Evolutionary conservation across 2,113 vertebrate species (phyloP).

Genomic region (Cygnus buccinator): DNA sequence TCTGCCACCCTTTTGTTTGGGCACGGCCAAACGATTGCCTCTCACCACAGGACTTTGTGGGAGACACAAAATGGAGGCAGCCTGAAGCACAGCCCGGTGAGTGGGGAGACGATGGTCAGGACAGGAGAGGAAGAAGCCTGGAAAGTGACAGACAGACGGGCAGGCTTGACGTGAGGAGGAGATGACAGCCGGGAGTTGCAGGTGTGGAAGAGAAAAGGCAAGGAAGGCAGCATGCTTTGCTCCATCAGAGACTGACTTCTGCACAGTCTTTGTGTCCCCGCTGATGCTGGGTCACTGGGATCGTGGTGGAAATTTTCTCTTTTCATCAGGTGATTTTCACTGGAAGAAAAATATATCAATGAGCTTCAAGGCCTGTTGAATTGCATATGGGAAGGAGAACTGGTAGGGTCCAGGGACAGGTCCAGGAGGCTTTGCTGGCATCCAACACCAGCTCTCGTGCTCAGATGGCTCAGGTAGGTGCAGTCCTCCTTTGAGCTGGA

Average conservation of each 20-base stretch:
- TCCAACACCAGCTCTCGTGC: background rate
- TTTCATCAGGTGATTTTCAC: background rate
- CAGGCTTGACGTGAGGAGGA: background rate
- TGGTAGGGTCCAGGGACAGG: background rate
- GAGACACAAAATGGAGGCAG: background rate
- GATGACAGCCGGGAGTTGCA: background rate
- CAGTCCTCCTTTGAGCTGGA: background rate
- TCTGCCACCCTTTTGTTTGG: slow-evolving; percentile 1
- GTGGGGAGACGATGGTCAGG: background rate
- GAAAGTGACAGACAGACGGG: background rate
- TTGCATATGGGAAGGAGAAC: background rate
- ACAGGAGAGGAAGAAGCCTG: background rate
- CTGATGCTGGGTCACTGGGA: background rate
- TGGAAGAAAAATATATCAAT: background rate
- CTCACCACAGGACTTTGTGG: background rate
- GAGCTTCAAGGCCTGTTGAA: background rate
- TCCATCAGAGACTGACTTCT: background rate
- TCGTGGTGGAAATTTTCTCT: background rate
- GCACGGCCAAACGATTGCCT: background rate
- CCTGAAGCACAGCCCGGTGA: background rate
- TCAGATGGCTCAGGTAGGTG: background rate
- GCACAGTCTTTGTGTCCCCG: background rate
- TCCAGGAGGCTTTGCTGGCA: background rate
- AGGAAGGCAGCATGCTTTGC: background rate
- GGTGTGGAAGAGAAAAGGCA: background rate